Evolutionary conservation across 2,888 invertebrate species (phyloP).

Genomic region (Clanis bilineata): DNA sequence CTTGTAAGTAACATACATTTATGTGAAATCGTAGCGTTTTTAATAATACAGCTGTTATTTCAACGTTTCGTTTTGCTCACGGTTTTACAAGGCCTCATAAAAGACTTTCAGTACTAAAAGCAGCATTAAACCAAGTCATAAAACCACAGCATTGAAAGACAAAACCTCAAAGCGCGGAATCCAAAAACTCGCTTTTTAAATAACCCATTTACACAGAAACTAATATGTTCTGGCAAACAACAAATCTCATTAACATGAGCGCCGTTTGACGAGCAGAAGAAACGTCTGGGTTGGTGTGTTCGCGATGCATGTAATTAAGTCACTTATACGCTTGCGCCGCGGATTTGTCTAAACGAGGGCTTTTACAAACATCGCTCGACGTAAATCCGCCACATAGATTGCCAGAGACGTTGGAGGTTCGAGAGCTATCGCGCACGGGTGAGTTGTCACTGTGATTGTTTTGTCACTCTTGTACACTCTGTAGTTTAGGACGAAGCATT

Average conservation of each 20-base stretch:
- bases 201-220: not conserved
- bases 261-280: not conserved
- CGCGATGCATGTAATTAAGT: slow-evolving; percentile 15
- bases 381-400: slow-evolving; percentile 6
- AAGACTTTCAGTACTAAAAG: too few species aligned
- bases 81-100: too few species aligned
- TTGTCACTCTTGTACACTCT: too few species aligned
- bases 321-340: slow-evolving; percentile 8
- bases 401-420: not conserved
- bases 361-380: slow-evolving; percentile 15
- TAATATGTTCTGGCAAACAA: slow-evolving; percentile 6
- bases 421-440: not conserved
- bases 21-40: too few species aligned
- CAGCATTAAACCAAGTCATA: not conserved
- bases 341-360: slow-evolving; percentile 13
- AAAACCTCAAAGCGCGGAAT: not conserved
- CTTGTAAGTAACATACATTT: too few species aligned
- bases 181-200: not conserved
- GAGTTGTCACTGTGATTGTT: too few species aligned
- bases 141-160: not conserved
- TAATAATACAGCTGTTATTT: too few species aligned
- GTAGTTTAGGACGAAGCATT: too few species aligned
- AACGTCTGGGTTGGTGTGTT: not conserved
- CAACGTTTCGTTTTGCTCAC: too few species aligned
- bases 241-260: slow-evolving; percentile 9